These are phyloP conservation scores for Acleris laterana DNA, from an alignment of 2,888 invertebrate species.

Conservation along the genomic window DNA sequence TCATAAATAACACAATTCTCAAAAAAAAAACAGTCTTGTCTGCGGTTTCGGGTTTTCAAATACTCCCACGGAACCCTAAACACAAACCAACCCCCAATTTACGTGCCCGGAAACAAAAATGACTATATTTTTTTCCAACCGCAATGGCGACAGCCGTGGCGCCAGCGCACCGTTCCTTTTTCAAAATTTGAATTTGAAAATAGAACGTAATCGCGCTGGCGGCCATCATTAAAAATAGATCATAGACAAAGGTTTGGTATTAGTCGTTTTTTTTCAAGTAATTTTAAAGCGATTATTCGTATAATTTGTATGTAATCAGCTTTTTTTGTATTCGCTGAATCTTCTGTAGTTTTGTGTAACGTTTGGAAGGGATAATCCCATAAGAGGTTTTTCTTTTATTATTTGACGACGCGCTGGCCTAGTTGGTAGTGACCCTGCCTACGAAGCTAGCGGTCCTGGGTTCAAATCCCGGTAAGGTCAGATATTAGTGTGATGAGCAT, in stretches of 20 bases:
- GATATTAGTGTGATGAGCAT: no score
- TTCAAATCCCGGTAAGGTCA: no score
- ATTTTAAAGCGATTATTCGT: constrained; percentile 59
- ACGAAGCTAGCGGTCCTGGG: no score
- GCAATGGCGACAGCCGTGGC: constrained; percentile 50
- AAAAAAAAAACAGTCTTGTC: no score
- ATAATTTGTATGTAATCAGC: constrained; percentile 52
- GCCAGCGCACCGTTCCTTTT: constrained; percentile 49
- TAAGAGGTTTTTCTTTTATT: no score
- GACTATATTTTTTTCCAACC: constrained; percentile 56
- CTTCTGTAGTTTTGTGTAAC: not conserved
- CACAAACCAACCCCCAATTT: constrained; percentile 48
- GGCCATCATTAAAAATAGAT: constrained; percentile 78
- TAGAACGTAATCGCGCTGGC: constrained; percentile 65
- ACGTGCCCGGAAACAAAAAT: constrained; percentile 54
- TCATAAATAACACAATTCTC: no score
- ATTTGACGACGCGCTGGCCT: no score
- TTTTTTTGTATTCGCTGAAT: constrained; percentile 20
- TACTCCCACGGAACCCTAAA: constrained; percentile 40
- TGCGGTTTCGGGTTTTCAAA: not conserved
- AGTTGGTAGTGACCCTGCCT: no score
- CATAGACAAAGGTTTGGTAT: constrained; percentile 55
- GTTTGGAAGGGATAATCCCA: not conserved
- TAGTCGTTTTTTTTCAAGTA: constrained; percentile 49
- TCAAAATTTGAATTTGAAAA: constrained; percentile 71